Evolutionary conservation across 2,888 invertebrate genomes (phyloP), one percentile per base, ranked within the genome.

Genomic region (Drosophila buzzatii): DNA sequence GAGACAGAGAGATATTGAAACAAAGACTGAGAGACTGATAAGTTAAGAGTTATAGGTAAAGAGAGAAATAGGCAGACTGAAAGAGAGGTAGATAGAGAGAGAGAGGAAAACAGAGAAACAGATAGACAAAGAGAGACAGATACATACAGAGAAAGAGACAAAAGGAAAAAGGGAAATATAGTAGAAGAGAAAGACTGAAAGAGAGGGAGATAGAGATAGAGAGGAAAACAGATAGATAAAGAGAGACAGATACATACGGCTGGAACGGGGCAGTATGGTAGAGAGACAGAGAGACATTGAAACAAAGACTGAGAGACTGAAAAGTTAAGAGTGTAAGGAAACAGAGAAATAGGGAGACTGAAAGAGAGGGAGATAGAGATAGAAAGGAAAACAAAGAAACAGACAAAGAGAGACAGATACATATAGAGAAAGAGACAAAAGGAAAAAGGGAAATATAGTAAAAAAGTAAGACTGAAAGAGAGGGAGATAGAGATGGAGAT

Each of bases 141-240:
- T n/a, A n/a, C n/a, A n/a, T n/a, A n/a, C n/a, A n/a, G n/a, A n/a
- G n/a, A n/a, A n/a, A n/a, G n/a, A n/a, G n/a, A n/a, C n/a, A n/a
- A n/a, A n/a, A n/a, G n/a, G n/a, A n/a, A n/a, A n/a, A n/a, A 8
- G 3, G 5, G 42, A 42, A n/a, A n/a, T 10, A 20, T 12, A 44
- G 2, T 2, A 1, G 2, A 1, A 20, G 10, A 20, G 2, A 12
- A 5, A 20, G 4, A 14, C 0, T 35, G 18, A 2, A 1, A 1
- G 7, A 47, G 14, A 47, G 16, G 14, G 7, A 7, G 1, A 23
- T 1, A 16, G 16, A 27, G 3, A 27, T n/a, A n/a, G n/a, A n/a
- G n/a, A n/a, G n/a, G 3, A 47, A 23, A 3, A 23, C 23, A 23
- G 14, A 45, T 3, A 8, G n/a, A 41, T 16, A 16, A n/a, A n/a